Evolutionary conservation across 2,113 vertebrate species (phyloP).

Genomic region (Coturnix japonica): DNA sequence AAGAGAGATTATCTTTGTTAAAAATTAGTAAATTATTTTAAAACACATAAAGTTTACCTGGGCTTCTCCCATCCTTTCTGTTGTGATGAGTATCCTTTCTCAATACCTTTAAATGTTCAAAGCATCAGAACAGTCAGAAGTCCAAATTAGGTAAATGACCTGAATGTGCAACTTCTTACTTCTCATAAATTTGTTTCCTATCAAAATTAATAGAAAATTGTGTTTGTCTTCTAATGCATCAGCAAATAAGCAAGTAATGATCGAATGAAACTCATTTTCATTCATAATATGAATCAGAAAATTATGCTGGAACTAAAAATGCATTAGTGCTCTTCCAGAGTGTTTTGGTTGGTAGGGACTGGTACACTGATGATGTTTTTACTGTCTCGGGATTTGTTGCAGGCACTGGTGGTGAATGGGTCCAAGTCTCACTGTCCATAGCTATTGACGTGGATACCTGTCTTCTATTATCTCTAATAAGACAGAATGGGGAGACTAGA

Average conservation of each 20-base stretch:
- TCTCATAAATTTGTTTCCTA: not conserved
- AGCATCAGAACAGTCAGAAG: not conserved
- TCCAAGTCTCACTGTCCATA: not conserved
- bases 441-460: fast-evolving
- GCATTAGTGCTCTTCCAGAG: fast-evolving
- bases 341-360: not conserved
- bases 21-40: not conserved
- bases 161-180: not conserved
- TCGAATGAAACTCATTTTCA: conserved; percentile 13
- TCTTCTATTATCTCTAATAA: not conserved
- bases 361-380: fast-evolving
- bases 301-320: not conserved
- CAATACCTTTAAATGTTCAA: not conserved
- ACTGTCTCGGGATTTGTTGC: not conserved
- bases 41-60: not conserved
- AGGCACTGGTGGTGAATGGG: fast-evolving
- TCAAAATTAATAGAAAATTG: not conserved
- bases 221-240: not conserved
- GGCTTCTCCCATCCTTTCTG: not conserved
- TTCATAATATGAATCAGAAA: not conserved
- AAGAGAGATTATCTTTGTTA: not conserved
- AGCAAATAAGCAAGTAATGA: not conserved
- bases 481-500: not conserved
- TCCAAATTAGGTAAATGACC: not conserved
- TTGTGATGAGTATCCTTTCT: not conserved